Conservation (phyloP, 1,140 invertebrate species). For the Chironomus tepperi region DNA sequence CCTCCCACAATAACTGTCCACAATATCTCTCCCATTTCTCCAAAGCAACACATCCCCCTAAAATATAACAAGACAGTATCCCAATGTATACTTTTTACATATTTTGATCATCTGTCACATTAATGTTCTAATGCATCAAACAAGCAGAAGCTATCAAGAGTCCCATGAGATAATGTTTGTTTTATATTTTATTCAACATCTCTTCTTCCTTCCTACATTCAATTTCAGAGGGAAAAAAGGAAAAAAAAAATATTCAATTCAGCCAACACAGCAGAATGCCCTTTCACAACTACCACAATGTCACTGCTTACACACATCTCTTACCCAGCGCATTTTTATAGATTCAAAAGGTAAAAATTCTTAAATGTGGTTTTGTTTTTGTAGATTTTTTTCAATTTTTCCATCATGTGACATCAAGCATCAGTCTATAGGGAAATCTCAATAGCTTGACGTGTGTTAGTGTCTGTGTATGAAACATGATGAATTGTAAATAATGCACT, state of each 20-base stretch:
- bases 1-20: background rate
- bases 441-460: background rate
- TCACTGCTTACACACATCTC: background rate
- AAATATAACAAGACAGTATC: no score
- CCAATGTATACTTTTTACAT: background rate
- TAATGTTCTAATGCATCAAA: constrained; percentile 23
- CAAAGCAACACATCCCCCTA: background rate
- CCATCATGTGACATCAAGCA: constrained; percentile 1
- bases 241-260: no score
- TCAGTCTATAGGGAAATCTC: constrained; percentile 3
- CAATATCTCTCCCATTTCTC: no score
- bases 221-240: background rate
- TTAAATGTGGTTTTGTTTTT: no score
- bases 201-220: background rate
- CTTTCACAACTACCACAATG: background rate
- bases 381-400: background rate
- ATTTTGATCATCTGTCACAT: constrained; percentile 23
- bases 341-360: no score
- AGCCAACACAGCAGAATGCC: background rate
- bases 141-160: constrained; percentile 18
- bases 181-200: background rate
- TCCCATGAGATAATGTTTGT: constrained; percentile 21
- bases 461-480: background rate
- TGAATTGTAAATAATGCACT: constrained; percentile 9
- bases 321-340: no score